Percentiles rank a stretch among this genome's conserved stretches.
Evolutionary conservation across 2,888 invertebrate genomes (phyloP).

Genomic region (Epirrhoe tristata): DNA sequence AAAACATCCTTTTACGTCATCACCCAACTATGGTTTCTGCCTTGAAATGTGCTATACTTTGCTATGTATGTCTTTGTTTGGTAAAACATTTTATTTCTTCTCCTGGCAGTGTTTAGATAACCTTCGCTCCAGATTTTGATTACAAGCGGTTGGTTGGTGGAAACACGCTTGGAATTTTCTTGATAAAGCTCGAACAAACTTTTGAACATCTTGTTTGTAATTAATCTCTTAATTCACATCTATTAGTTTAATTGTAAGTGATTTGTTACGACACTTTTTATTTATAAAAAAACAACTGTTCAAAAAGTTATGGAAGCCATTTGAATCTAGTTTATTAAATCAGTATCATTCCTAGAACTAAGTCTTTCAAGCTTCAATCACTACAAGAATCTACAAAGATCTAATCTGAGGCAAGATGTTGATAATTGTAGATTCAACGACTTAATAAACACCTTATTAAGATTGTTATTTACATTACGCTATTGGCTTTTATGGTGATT

Average conservation of each 20-base stretch:
- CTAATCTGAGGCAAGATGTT: neutral
- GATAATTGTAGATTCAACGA: neutral
- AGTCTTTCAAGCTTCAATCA: neutral
- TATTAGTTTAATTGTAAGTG: too few species aligned
- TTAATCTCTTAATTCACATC: too few species aligned
- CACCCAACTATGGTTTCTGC: conserved; percentile 72
- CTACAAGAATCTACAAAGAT: neutral
- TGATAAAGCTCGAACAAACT: neutral
- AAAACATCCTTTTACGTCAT: conserved; percentile 86
- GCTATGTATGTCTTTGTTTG: conserved; percentile 56
- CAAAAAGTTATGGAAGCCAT: too few species aligned
- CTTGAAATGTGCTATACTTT: conserved; percentile 55
- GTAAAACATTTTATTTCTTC: conserved; percentile 43
- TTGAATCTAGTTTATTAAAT: too few species aligned
- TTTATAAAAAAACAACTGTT: too few species aligned
- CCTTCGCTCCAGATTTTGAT: conserved; percentile 28
- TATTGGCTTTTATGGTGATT: conserved; percentile 10
- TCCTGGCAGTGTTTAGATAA: conserved; percentile 29
- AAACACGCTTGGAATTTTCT: neutral
- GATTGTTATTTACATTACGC: neutral
- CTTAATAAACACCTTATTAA: neutral
- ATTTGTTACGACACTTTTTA: too few species aligned
- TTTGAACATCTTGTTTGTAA: too few species aligned
- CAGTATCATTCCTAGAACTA: neutral
- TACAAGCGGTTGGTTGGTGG: conserved; percentile 5